A percentile compares a stretch with the other conserved stretches of the same genome.
These are phyloP conservation scores for Microdon myrmicae DNA, from an alignment of 2,888 invertebrate genomes.

Conservation along the genomic window DNA sequence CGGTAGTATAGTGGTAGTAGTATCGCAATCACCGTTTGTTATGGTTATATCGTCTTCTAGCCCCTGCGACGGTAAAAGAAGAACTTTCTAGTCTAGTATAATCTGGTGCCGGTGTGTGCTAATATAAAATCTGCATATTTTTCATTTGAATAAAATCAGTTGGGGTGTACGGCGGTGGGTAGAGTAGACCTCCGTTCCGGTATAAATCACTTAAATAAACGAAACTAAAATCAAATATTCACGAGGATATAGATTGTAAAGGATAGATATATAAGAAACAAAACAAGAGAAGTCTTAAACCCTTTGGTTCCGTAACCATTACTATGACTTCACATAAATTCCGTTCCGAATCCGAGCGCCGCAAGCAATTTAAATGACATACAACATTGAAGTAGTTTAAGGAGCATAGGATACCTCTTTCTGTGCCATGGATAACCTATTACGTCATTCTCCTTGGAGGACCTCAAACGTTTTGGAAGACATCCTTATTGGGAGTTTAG, in stretches of 20 bases:
- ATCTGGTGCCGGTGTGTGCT: slow-evolving; percentile 34
- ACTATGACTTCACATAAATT: slow-evolving; percentile 13
- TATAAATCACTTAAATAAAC: slow-evolving; percentile 37
- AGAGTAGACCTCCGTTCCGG: slow-evolving; percentile 9
- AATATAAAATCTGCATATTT: slow-evolving; percentile 40
- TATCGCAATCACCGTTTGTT: slow-evolving; percentile 2
- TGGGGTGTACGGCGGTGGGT: slow-evolving; percentile 1
- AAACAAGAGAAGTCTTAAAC: slow-evolving; percentile 13
- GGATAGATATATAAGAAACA: too few species aligned
- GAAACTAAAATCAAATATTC: slow-evolving; percentile 39
- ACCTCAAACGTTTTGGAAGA: slow-evolving; percentile 8
- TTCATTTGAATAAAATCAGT: slow-evolving; percentile 35
- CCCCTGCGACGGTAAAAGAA: slow-evolving; percentile 9
- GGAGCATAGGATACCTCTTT: not conserved
- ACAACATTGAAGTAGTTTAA: not conserved
- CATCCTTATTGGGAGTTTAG: too few species aligned
- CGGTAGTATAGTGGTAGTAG: too few species aligned
- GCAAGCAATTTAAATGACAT: slow-evolving; percentile 16
- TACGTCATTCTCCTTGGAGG: slow-evolving; percentile 20
- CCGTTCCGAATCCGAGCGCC: slow-evolving; percentile 9
- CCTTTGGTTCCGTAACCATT: slow-evolving; percentile 15
- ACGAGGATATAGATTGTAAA: slow-evolving; percentile 28
- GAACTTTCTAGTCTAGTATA: slow-evolving; percentile 21
- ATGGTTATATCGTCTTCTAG: not conserved
- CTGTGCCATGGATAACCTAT: slow-evolving; percentile 10